Evolutionary conservation across 2,888 invertebrate genomes (phyloP), one percentile per base, ranked within the genome.

Genomic region (Diadegma fenestrale): DNA sequence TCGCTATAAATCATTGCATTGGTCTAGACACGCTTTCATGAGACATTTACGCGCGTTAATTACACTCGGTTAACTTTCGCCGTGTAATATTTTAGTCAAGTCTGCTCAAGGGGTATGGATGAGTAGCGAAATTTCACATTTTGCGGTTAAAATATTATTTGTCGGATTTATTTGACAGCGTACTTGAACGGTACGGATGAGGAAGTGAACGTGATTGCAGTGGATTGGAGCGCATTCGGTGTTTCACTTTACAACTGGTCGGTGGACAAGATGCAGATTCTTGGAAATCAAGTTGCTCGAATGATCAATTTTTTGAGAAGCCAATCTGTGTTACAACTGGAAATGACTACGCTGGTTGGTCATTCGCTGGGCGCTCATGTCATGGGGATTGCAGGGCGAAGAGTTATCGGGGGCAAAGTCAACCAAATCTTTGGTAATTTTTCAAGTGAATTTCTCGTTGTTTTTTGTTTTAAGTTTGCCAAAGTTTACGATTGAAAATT

Each of bases 311-410:
- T 33, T 54, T 41, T 72, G 6, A 37, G 0, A 1, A 19, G 19
- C 1, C 7, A 19, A 5, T 30, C 12, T 10, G 0, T 22, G 1
- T 33, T 72, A 2, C 6, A 14, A 58, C 14, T 41, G 4, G 2
- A 58, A 14, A 14, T 1, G 4, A 72, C 72, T 8, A 72, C 72
- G 54, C 72, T 72, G 58, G 72, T 72, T 37, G 72, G 72, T 17
- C 54, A 72, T 41, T 72, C 72, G 19, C 41, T 72, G 58, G 72
- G 72, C 2, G 72, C 54, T 22, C 72, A 72, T 37, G 14, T 72
- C 0, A 68, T 68, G 45, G 68, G 68, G 26, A 26, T 51, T 12
- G 51, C 48, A 8, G 48, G 30, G 8, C 22, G 6, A 17, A 45
- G 37, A 26, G 17, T 37, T 0, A 37, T 14, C 4, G 45, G 19